Percentiles rank a stretch among this genome's conserved stretches.
These are phyloP conservation scores for Onychostruthus taczanowskii DNA, from an alignment of 2,113 vertebrate genomes.

Conservation along the genomic window DNA sequence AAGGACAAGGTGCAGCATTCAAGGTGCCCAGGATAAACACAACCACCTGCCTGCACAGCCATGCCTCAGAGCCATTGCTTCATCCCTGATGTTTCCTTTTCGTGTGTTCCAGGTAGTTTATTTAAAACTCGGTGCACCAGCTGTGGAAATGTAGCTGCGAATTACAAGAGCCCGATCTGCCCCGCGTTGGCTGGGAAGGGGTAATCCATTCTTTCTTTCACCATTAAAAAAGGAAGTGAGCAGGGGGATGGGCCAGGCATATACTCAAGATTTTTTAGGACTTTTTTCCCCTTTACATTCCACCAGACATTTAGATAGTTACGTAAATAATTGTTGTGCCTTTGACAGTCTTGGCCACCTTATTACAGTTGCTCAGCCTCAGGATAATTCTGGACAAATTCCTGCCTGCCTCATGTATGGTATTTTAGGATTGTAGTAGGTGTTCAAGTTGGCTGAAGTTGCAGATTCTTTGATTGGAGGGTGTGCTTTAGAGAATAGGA, in stretches of 20 bases:
- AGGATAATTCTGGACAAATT: not conserved
- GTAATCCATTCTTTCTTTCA: constrained; percentile 67
- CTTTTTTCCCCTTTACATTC: not conserved
- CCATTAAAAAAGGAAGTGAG: not conserved
- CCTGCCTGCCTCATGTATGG: not conserved
- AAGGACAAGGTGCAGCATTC: not conserved
- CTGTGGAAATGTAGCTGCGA: constrained; percentile 83
- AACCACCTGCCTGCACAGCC: not conserved
- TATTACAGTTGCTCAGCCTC: not conserved
- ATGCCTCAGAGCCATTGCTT: not conserved
- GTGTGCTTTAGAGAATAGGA: not conserved
- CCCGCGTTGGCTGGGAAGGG: constrained; percentile 85
- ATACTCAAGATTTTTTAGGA: not conserved
- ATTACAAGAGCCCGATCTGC: constrained; percentile 90
- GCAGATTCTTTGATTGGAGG: not conserved
- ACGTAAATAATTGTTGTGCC: not conserved
- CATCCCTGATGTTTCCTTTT: not conserved
- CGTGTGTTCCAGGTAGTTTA: constrained; percentile 82
- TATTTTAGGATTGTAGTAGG: not conserved
- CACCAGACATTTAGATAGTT: not conserved
- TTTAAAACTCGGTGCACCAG: constrained; percentile 92
- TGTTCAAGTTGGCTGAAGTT: not conserved
- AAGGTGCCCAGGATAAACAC: not conserved
- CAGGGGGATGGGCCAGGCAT: not conserved
- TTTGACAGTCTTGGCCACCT: not conserved